Evolutionary conservation across 2,113 vertebrate genomes (phyloP).

Genomic region (Zosterops hypoxanthus): DNA sequence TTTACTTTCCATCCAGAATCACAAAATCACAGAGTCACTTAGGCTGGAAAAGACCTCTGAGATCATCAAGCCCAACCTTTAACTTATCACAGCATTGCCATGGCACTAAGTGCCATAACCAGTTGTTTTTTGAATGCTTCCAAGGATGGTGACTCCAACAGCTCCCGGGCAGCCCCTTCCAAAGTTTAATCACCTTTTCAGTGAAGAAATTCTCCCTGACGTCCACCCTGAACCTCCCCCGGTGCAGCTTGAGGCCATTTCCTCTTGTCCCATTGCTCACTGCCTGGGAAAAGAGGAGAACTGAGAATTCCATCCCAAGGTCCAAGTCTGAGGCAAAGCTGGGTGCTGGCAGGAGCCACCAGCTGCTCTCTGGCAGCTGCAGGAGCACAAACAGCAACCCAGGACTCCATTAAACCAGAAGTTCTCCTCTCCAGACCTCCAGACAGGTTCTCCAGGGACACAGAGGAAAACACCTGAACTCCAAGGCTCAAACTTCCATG

Average conservation of each 20-base stretch:
- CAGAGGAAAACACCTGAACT: neutral
- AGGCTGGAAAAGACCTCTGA: neutral
- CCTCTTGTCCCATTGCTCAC: neutral
- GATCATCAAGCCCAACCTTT: neutral
- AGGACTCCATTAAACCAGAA: neutral
- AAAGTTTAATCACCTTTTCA: neutral
- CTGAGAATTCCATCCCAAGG: neutral
- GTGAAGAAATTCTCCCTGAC: neutral
- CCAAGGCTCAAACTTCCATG: neutral
- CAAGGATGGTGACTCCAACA: neutral
- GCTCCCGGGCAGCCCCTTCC: neutral
- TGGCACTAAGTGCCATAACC: neutral
- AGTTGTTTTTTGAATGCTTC: neutral
- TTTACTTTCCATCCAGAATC: neutral
- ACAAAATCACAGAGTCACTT: neutral
- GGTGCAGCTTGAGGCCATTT: neutral
- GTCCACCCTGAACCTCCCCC: neutral
- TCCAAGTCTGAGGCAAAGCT: neutral
- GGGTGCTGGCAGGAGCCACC: neutral
- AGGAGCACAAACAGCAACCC: neutral
- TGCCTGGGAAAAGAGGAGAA: neutral
- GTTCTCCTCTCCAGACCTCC: neutral
- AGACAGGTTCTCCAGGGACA: neutral
- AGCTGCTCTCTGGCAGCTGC: neutral
- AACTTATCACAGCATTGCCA: neutral